Evolutionary conservation across 2,113 vertebrate genomes (phyloP).

Genomic region (Zapornia atra): DNA sequence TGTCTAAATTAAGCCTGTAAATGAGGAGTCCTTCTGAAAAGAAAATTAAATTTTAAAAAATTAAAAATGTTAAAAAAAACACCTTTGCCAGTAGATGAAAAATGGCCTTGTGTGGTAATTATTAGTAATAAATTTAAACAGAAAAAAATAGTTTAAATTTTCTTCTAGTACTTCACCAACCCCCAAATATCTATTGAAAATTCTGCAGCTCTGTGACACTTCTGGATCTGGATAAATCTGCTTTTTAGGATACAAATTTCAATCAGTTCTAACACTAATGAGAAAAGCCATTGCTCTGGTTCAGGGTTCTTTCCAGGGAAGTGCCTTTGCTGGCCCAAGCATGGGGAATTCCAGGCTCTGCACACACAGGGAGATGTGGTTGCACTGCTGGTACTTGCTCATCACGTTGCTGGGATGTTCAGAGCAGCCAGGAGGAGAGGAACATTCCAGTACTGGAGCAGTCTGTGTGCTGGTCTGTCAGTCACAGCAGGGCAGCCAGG

Average conservation of each 20-base stretch:
- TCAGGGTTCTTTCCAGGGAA: not conserved
- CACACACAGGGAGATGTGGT: not conserved
- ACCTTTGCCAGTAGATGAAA: not conserved
- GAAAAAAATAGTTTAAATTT: not conserved
- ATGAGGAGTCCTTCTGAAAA: not conserved
- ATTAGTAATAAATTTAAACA: not conserved
- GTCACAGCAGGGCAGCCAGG: not conserved
- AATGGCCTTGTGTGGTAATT: not conserved
- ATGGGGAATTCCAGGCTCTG: not conserved
- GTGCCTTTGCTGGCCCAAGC: not conserved
- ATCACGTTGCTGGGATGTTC: not conserved
- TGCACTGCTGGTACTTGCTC: not conserved
- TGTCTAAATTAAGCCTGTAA: not conserved
- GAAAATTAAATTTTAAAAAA: not conserved
- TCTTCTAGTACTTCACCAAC: not conserved
- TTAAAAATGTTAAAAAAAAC: not conserved
- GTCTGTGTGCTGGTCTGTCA: not conserved
- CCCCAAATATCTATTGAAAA: not conserved
- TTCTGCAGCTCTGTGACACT: not conserved
- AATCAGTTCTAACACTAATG: not conserved
- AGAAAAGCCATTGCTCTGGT: not conserved
- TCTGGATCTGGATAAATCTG: not conserved
- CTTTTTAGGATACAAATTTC: not conserved
- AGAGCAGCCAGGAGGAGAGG: not conserved
- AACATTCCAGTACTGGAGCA: not conserved